Evolutionary conservation across 2,113 vertebrate genomes (phyloP), one percentile per base, ranked within the genome.

Genomic region (Menura novaehollandiae): DNA sequence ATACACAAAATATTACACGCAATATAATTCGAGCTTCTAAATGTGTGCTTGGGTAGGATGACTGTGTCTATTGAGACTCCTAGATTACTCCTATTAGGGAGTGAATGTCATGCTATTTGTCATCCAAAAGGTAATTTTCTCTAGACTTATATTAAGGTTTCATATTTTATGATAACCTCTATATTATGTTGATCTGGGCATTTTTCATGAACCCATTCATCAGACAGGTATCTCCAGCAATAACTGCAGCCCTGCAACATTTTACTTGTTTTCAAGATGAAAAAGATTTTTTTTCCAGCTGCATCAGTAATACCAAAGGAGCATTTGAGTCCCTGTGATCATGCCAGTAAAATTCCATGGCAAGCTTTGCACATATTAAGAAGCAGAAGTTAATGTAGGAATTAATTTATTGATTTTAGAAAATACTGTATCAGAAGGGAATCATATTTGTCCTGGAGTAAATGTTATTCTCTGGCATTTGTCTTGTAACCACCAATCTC

Each of bases 121-220:
- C 91, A 92, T 88, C 88, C 72, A 85, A 94, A 92, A 89, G 71
- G 56, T 92, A 96, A 89, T 94, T 96, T 95, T 93, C 83, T 88
- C 83, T 62, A 93, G 88, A 94, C 86, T 93, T 91, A 33, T 30
- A 92, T 95, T 88, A 94, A 96, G 35, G 80, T 88, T 55, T 91
- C 62, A 93, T 92, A 87, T 88, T 96, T 95, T 93, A 95, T 85
- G 35, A 88, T 95, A 93, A 89, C n/a, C 43, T 88, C 84, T 85
- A 75, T 71, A 76, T 89, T 95, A 94, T 69, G 87, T 91, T 95
- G 87, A 97, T 92, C 69, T 88, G 74, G 51, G 43, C 66, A 89
- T 96, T 93, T 96, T 95, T 96, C 91, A 85, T 66, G 39, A 78
- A 85, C 66, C 18, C 58, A 73, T 88, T 94, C 52, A 84, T 90